These are phyloP conservation scores for Tenodera sinensis DNA, from an alignment of 2,888 invertebrate genomes.

Conservation along the genomic window DNA sequence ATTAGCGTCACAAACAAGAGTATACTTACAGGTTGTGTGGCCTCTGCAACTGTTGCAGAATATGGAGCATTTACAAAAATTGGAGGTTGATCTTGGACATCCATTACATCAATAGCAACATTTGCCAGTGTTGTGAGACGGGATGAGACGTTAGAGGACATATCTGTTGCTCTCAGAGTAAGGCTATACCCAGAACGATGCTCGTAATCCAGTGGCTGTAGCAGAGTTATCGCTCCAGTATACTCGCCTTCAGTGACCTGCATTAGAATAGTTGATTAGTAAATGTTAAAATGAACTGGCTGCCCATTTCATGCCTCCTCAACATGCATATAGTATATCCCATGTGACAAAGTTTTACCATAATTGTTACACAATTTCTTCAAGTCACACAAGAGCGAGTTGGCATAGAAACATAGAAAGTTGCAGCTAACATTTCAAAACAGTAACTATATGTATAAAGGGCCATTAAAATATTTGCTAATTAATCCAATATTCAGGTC, in stretches of 20 bases:
- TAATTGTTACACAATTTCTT: too few relatives aligned
- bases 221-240: conserved; percentile 63
- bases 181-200: conserved; percentile 68
- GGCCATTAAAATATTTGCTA: too few relatives aligned
- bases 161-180: conserved; percentile 63
- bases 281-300: too few relatives aligned
- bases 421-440: too few relatives aligned
- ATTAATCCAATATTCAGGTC: too few relatives aligned
- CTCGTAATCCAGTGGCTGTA: conserved; percentile 72
- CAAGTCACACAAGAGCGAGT: too few relatives aligned
- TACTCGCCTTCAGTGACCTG: conserved; percentile 66
- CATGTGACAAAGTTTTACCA: too few relatives aligned
- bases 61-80: conserved; percentile 77
- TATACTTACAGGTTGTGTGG: conserved; percentile 56
- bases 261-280: conserved; percentile 31
- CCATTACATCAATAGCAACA: conserved; percentile 69
- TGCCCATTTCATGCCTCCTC: too few relatives aligned
- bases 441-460: too few relatives aligned
- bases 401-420: too few relatives aligned
- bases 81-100: conserved; percentile 80
- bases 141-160: conserved; percentile 52
- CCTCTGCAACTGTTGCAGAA: conserved; percentile 72
- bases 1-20: background rate
- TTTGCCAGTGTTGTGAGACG: conserved; percentile 66
- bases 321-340: too few relatives aligned